Percentiles rank a stretch among this genome's conserved stretches.
Evolutionary conservation across 2,888 invertebrate genomes (phyloP).

Genomic region (Nesidiocoris tenuis): DNA sequence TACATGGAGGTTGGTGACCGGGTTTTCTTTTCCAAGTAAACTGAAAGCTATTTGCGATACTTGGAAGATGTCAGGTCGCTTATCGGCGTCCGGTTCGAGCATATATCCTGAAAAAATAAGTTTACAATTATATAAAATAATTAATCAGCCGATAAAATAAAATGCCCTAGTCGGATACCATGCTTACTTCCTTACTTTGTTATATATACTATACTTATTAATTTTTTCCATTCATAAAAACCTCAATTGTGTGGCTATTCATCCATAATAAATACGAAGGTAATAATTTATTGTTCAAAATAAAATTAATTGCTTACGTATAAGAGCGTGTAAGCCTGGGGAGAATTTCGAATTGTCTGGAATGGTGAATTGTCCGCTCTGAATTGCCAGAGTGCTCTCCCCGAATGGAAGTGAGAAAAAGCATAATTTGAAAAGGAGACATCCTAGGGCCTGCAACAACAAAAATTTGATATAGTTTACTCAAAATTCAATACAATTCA

Average conservation of each 20-base stretch:
- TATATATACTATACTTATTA: no score
- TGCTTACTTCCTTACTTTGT: no score
- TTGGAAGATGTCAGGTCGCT: constrained; percentile 84
- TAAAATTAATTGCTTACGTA: constrained; percentile 59
- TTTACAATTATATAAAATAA: no score
- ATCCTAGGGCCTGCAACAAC: constrained; percentile 73
- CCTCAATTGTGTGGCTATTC: no score
- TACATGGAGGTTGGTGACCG: constrained; percentile 77
- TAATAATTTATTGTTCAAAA: constrained; percentile 22
- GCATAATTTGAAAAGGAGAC: constrained; percentile 83
- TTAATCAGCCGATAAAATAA: no score
- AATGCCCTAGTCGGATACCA: no score
- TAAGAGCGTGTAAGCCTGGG: constrained; percentile 68
- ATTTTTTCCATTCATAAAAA: no score
- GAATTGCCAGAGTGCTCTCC: constrained; percentile 88
- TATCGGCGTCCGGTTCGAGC: constrained; percentile 78
- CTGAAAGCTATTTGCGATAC: constrained; percentile 73
- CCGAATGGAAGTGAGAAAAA: constrained; percentile 88
- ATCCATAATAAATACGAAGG: not conserved
- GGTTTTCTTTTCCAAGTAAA: constrained; percentile 69
- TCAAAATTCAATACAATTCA: not conserved
- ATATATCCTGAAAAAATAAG: constrained; percentile 65
- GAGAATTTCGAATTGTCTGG: constrained; percentile 78
- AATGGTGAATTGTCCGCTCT: constrained; percentile 81
- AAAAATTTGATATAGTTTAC: no score